phyloP scores from a whole-genome alignment of 2,797 vertebrate species.

The Hyperoplus immaculatus region DNA sequence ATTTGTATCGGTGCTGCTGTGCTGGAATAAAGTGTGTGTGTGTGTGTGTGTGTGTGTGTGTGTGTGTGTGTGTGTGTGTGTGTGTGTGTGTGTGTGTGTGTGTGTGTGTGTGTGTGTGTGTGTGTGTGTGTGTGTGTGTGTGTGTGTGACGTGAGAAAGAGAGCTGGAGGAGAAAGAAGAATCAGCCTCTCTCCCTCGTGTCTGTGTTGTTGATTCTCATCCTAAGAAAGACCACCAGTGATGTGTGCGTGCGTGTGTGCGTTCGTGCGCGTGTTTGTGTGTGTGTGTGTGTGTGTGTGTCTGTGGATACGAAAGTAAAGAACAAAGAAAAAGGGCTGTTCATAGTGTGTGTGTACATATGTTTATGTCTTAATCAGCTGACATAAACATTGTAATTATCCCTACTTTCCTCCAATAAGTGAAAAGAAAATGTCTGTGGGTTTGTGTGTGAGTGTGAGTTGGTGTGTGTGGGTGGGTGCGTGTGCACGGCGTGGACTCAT shows the following conservation, averaged over 20 bases:
- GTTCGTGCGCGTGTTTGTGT: constrained; percentile 28
- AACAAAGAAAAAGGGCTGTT: constrained; percentile 43
- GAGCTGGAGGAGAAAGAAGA: constrained; percentile 42
- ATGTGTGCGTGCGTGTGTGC: constrained; percentile 36
- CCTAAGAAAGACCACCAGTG: constrained; percentile 67
- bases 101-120: constrained; percentile 3
- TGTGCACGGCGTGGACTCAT: constrained; percentile 55
- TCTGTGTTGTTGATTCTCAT: constrained; percentile 83
- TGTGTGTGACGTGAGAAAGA: constrained; percentile 4
- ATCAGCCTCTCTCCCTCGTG: constrained; percentile 62
- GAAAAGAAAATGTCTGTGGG: constrained; percentile 48
- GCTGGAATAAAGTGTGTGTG: constrained; percentile 79
- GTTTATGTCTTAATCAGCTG: constrained; percentile 74
- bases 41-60: constrained; percentile 47
- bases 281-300: constrained; percentile 11
- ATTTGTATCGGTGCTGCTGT: constrained; percentile 82
- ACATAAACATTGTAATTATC: constrained; percentile 65
- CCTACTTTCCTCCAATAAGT: constrained; percentile 54
- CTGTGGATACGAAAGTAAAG: constrained; percentile 7
- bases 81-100: constrained; percentile 44
- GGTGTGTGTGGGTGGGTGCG: constrained; percentile 43
- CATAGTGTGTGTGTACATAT: constrained; percentile 56
- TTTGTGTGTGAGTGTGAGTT: constrained; percentile 29
- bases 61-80: constrained; percentile 59
- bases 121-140: constrained; percentile 4